Base-by-base conservation (phyloP, 1,140 invertebrate genomes). In the Maconellicoccus hirsutus region DNA sequence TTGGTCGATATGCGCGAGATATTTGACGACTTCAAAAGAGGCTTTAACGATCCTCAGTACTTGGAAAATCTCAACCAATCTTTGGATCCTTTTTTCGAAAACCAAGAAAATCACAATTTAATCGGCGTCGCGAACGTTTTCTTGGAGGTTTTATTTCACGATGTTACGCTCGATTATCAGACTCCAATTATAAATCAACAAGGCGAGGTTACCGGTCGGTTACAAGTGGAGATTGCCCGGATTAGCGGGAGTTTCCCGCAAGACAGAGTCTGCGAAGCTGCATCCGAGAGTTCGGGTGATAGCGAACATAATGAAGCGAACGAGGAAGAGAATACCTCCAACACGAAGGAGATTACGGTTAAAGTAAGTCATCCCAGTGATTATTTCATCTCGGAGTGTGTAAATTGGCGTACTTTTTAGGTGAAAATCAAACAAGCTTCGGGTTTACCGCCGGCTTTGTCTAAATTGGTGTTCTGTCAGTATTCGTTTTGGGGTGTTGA, bases 131-230 rank as follows among this genome's bases (percentile, higher is more conserved):
- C 97, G 21, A 99, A 98, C 82, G 87, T 99, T 71, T 99, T 98
- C 81, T 81, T 99, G 25, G 94, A 98, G 80, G 92, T 92, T 63
- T 79, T 98, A 21, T 98, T 98, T 78, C 92, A 98, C 79, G 94
- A 98, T 80, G 92, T 98, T 4, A 90, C 88, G 71, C 82, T 99
- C 33, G 93, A 98, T 80, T 99, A 98, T 81, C 92, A 97, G 76
- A 96, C 97, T 23, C 96, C 97, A 16, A 98, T 99, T 76, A 98
- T 99, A 73, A 98, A 93, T 79, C 96, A 98, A 79, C 97, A 99
- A 82, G 97, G 96, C 70, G 96, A 98, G 83, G 94, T 98, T 72
- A 89, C 90, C 75, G 90, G 89, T 8, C 84, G 91, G 76, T 79
- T 94, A 71, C 88, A 90, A 81, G 86, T 97, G 73, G 93, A 96